phyloP scores from a whole-genome alignment of 2,888 invertebrate genomes.

The Xestia xanthographa region DNA sequence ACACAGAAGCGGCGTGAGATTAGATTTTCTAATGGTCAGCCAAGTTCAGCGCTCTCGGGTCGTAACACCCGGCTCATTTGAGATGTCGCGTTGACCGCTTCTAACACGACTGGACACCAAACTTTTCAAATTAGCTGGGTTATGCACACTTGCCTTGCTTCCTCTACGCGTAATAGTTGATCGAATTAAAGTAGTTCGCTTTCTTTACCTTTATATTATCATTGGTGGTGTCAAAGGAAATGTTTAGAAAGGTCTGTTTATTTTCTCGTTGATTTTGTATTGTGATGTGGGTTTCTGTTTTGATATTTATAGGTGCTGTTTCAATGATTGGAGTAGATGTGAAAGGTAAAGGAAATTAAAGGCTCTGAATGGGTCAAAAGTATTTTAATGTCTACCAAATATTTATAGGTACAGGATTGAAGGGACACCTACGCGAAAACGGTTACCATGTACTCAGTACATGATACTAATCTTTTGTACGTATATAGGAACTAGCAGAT shows the following conservation, averaged over 20 bases:
- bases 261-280: constrained; percentile 46
- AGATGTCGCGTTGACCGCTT: constrained; percentile 46
- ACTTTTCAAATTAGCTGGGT: constrained; percentile 40
- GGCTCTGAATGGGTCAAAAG: background rate
- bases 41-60: constrained; percentile 77
- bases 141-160: constrained; percentile 60
- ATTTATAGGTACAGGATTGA: too few relatives aligned
- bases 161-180: constrained; percentile 64
- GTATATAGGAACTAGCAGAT: too few relatives aligned
- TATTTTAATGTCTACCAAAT: background rate
- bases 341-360: background rate
- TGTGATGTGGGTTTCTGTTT: constrained; percentile 19
- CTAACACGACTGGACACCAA: constrained; percentile 28
- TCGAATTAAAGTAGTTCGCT: constrained; percentile 68
- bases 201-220: constrained; percentile 67
- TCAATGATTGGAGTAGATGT: background rate
- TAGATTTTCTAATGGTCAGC: constrained; percentile 80
- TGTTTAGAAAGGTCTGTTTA: constrained; percentile 56
- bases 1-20: constrained; percentile 77
- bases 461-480: too few relatives aligned
- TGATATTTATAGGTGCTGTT: constrained; percentile 2
- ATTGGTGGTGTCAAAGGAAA: constrained; percentile 60
- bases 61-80: constrained; percentile 61
- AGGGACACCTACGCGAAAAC: too few relatives aligned
- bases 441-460: too few relatives aligned